phyloP scores from a whole-genome alignment of 1,140 invertebrate species.

The Drosophila novamexicana region DNA sequence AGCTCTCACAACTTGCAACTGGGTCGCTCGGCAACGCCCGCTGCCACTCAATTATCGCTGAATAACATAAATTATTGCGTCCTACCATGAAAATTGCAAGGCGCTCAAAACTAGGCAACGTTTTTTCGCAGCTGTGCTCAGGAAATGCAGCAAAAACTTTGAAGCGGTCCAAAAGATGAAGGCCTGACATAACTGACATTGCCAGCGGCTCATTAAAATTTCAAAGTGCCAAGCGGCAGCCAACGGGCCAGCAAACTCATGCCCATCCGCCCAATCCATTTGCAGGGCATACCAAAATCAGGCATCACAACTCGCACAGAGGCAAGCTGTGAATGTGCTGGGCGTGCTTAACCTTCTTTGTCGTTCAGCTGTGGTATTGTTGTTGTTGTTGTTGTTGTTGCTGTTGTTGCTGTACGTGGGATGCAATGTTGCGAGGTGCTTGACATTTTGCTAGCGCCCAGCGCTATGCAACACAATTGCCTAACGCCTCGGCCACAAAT shows the following conservation, averaged over 20 bases:
- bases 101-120: conserved; percentile 18
- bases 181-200: conserved; percentile 67
- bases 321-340: conserved; percentile 41
- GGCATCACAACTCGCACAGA: not conserved
- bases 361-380: not conserved
- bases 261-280: conserved; percentile 15
- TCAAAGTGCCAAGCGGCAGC: conserved; percentile 57
- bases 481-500: conserved; percentile 17
- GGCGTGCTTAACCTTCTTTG: conserved; percentile 80
- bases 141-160: conserved; percentile 58
- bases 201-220: conserved; percentile 76
- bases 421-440: conserved; percentile 64
- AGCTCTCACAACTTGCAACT: conserved; percentile 44
- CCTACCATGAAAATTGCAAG: conserved; percentile 6
- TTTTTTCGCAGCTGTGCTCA: conserved; percentile 1
- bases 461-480: conserved; percentile 67
- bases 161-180: conserved; percentile 35
- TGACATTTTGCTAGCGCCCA: conserved; percentile 78
- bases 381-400: conserved; percentile 14
- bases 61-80: conserved; percentile 58
- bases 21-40: conserved; percentile 46
- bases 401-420: conserved; percentile 18
- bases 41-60: conserved; percentile 53
- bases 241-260: conserved; percentile 42
- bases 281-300: conserved; percentile 24